These are phyloP conservation scores for Nephrotoma flavescens DNA, from an alignment of 2,888 invertebrate genomes.

Conservation along the genomic window DNA sequence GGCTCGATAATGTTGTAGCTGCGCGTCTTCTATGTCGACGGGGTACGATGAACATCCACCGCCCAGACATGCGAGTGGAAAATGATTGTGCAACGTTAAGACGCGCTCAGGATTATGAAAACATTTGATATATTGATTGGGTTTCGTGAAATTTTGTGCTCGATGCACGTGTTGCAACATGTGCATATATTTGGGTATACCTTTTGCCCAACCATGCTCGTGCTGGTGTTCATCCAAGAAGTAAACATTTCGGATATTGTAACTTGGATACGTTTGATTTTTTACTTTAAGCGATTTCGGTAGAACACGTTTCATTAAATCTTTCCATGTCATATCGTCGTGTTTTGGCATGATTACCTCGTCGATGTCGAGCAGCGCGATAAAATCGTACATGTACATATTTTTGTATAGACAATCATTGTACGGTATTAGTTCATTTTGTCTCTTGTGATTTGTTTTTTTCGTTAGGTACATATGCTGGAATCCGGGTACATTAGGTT, in stretches of 20 bases:
- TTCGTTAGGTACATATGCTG: conserved; percentile 81
- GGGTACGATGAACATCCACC: conserved; percentile 73
- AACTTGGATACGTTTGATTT: conserved; percentile 43
- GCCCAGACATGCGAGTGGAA: conserved; percentile 75
- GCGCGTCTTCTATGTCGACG: conserved; percentile 67
- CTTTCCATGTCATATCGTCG: conserved; percentile 54
- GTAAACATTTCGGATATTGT: conserved; percentile 84
- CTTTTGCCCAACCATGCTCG: conserved; percentile 62
- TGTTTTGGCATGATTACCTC: conserved; percentile 86
- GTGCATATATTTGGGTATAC: conserved; percentile 76
- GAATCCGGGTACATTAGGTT: conserved; percentile 77
- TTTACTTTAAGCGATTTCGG: conserved; percentile 52
- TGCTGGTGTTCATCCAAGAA: conserved; percentile 78
- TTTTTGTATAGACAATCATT: conserved; percentile 92
- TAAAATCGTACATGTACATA: conserved; percentile 76
- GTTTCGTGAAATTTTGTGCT: conserved; percentile 81
- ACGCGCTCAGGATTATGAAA: conserved; percentile 86
- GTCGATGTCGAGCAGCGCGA: conserved; percentile 85
- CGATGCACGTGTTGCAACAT: conserved; percentile 88
- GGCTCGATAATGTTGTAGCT: conserved; percentile 85
- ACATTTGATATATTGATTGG: conserved; percentile 85
- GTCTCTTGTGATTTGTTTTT: conserved; percentile 84
- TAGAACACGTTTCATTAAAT: conserved; percentile 58
- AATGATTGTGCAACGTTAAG: conserved; percentile 82
- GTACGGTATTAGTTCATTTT: conserved; percentile 90